A percentile compares a stretch with the other conserved stretches of the same genome.
phyloP scores from a whole-genome alignment of 1,140 invertebrate genomes.

The Andrena cerasifolii region DNA sequence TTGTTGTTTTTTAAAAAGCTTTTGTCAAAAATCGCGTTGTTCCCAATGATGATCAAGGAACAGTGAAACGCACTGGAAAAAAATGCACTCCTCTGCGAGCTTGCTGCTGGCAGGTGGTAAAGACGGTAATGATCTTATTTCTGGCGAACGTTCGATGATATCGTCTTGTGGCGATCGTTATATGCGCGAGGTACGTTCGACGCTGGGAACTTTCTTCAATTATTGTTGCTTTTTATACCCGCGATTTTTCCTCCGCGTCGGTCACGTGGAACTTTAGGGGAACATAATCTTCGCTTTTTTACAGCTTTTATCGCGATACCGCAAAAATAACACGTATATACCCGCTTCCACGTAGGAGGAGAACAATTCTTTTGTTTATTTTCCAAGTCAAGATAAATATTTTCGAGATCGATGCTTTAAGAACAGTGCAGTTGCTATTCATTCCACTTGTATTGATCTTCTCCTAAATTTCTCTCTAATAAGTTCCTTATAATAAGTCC shows the following conservation, averaged over 20 bases:
- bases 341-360: not conserved
- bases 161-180: not conserved
- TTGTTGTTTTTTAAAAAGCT: no score
- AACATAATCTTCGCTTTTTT: not conserved
- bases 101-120: not conserved
- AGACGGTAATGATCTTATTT: slow-evolving; percentile 16
- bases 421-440: no score
- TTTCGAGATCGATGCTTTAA: no score
- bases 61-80: not conserved
- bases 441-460: no score
- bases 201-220: slow-evolving; percentile 1
- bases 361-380: no score
- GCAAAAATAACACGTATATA: not conserved
- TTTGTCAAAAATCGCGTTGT: no score
- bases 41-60: not conserved
- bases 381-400: no score
- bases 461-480: no score
- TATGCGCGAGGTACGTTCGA: not conserved
- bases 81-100: not conserved
- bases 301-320: not conserved
- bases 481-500: no score
- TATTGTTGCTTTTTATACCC: not conserved
- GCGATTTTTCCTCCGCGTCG: not conserved
- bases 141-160: slow-evolving; percentile 12
- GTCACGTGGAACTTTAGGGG: not conserved